Evolutionary conservation across 1,140 invertebrate genomes (phyloP), one percentile per base, ranked within the genome.

Genomic region (Stenopsyche tienmushanensis): DNA sequence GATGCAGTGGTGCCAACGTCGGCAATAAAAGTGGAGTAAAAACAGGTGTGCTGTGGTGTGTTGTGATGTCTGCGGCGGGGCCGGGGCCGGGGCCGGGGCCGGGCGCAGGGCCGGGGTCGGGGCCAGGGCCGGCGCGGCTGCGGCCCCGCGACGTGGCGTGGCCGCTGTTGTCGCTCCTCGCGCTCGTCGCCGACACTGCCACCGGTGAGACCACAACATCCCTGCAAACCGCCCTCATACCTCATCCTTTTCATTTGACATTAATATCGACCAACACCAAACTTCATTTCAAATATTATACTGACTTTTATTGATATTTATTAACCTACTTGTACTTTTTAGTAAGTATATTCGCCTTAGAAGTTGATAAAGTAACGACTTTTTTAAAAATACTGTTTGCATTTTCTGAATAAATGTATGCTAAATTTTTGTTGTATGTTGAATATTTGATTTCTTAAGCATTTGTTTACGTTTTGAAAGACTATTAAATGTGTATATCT

Each of bases 141-240:
- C 26, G 26, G 54, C 7, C 39, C 39, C n/a, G 39, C 34, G 17
- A 21, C 29, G 15, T n/a, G n/a, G 23, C 20, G 26, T 57, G 54
- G 54, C 26, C 26, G 3, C 13, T 21, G 7, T 2, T 57, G 1
- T 57, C 54, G 1, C 18, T 57, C 2, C 1, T 10, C 1, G 54
- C 29, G 15, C 39, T 57, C 17, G 2, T 57, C 17, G 54, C 39
- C 54, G 54, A 57, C 13, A 18, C 39, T 2, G 54, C 54, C 54
- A 57, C 54, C 9, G 54, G 54, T 57, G 21, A 20, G 2, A 13
- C 13, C 29, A 5, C 29, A 7, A 5, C 29, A 13, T 13, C 29
- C 29, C 29, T 7, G 13, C 29, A 34, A 5, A 7, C 29, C 13
- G 5, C 29, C 29, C 29, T 34, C 29, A 34, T 34, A 34, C 5